Conservation (phyloP, 2,113 vertebrate species). For the Ardeotis arabs region DNA sequence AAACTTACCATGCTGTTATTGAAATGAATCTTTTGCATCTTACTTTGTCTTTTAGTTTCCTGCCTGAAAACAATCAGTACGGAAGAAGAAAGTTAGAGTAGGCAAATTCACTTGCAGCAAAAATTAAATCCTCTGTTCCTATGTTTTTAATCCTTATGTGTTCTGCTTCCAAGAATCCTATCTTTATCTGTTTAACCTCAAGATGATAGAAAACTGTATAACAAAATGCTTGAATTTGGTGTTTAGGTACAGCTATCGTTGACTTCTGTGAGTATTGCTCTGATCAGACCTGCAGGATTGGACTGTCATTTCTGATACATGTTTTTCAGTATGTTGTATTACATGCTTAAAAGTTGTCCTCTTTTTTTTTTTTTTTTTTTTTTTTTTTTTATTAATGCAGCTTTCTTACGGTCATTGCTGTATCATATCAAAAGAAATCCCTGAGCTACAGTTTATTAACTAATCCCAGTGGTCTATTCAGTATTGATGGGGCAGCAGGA, state of each 20-base stretch:
- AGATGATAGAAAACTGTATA: not conserved
- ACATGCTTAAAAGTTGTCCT: not conserved
- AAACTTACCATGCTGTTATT: not conserved
- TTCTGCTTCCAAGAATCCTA: not conserved
- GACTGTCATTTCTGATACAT: not conserved
- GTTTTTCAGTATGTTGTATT: not conserved
- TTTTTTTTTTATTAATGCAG: conserved; percentile 63
- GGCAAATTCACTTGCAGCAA: not conserved
- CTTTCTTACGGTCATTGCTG: conserved; percentile 82
- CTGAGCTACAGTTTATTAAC: conserved; percentile 86
- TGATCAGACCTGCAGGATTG: not conserved
- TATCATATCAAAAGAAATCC: conserved; percentile 86
- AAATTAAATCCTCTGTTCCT: not conserved
- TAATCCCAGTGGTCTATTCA: conserved; percentile 87
- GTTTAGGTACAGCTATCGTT: not conserved
- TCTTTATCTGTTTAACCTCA: conserved; percentile 12
- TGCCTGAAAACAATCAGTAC: not conserved
- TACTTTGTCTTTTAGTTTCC: not conserved
- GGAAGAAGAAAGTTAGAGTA: not conserved
- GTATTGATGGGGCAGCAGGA: conserved; percentile 77
- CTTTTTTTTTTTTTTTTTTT: not conserved
- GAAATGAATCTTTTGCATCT: not conserved
- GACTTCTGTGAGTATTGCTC: not conserved
- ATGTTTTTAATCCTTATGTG: not conserved
- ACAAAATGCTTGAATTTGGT: not conserved